phyloP scores from a whole-genome alignment of 2,797 vertebrate species.

The Poecilia picta region DNA sequence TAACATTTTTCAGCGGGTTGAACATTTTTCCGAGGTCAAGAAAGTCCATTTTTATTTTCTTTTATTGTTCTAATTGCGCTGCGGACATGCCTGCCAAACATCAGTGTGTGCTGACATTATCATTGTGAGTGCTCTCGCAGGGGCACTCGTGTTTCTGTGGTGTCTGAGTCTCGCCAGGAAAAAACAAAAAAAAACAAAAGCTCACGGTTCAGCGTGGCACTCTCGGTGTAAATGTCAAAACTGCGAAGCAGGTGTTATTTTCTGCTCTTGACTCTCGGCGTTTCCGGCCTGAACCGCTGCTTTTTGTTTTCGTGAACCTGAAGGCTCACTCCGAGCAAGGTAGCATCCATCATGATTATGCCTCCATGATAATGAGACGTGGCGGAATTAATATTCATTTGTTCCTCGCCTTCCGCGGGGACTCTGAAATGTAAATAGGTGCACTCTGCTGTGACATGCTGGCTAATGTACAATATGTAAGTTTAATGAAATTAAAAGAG shows the following conservation, averaged over 20 bases:
- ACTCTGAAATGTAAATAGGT: slow-evolving; percentile 59
- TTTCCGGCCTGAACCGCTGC: slow-evolving; percentile 11
- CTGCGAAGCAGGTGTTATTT: slow-evolving; percentile 13
- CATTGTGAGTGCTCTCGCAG: neutral
- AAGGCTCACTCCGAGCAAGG: slow-evolving; percentile 53
- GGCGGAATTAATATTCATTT: slow-evolving; percentile 75
- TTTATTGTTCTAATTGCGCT: neutral
- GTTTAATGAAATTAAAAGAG: slow-evolving; percentile 45
- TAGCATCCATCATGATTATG: slow-evolving; percentile 71
- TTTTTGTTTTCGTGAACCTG: slow-evolving; percentile 39
- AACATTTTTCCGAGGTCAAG: neutral
- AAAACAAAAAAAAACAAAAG: slow-evolving; percentile 1
- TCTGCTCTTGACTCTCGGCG: slow-evolving; percentile 6
- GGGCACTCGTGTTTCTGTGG: neutral
- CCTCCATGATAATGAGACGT: slow-evolving; percentile 62
- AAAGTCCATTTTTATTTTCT: neutral
- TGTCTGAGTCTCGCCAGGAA: neutral
- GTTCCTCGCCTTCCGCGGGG: slow-evolving; percentile 49
- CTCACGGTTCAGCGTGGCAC: slow-evolving; percentile 7
- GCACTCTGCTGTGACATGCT: slow-evolving; percentile 37
- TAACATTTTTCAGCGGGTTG: neutral
- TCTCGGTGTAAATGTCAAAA: slow-evolving; percentile 14
- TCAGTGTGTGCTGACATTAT: neutral
- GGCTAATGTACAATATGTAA: slow-evolving; percentile 28
- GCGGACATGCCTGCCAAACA: neutral